Conservation (phyloP, 2,888 invertebrate species). For the Diarsia rubi region DNA sequence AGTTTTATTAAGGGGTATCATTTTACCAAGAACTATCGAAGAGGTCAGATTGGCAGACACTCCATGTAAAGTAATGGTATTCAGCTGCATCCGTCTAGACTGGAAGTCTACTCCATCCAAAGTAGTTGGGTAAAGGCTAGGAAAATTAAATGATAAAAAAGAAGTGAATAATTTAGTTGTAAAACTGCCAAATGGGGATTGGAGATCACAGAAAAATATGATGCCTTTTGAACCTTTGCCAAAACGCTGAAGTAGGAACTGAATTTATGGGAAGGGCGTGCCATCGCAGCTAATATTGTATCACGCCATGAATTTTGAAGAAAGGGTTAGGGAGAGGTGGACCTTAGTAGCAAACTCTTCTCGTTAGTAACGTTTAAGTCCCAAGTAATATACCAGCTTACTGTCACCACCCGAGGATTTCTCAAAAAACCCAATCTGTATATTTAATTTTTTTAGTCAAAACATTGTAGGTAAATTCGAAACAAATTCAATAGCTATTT, state of each 20-base stretch:
- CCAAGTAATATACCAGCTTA: background rate
- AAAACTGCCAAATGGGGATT: background rate
- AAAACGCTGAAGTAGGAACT: background rate
- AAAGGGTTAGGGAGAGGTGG: too few relatives aligned
- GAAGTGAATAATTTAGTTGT: background rate
- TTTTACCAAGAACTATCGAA: too few relatives aligned
- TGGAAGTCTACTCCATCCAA: background rate
- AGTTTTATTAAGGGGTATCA: too few relatives aligned
- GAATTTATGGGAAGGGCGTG: background rate
- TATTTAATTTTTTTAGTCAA: too few relatives aligned
- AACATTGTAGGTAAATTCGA: too few relatives aligned
- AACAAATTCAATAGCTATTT: too few relatives aligned
- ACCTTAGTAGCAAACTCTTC: background rate
- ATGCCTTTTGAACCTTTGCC: slow-evolving; percentile 4
- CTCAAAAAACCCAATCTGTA: too few relatives aligned
- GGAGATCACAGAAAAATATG: background rate
- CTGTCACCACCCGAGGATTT: background rate
- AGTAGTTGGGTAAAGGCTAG: background rate
- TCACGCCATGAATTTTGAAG: background rate
- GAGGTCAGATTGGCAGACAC: background rate
- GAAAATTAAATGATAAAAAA: background rate
- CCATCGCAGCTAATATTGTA: background rate
- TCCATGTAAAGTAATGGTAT: background rate
- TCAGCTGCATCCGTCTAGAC: background rate
- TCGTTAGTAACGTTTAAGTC: background rate